A percentile compares a stretch with the other conserved stretches of the same genome.
Conservation (phyloP, 1,140 invertebrate species). For the Heliothis virescens region DNA sequence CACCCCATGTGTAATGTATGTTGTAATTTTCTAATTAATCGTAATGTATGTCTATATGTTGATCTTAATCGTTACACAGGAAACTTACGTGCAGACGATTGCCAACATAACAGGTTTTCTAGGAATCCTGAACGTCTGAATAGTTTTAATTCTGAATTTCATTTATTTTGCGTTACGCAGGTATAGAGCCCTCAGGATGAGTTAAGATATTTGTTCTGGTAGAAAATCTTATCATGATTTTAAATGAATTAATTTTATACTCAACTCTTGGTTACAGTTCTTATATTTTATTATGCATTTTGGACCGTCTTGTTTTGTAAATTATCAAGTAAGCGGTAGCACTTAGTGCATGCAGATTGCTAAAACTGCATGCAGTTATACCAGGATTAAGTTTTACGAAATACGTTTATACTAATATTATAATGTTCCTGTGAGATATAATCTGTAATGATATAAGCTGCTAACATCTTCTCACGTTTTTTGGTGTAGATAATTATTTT, state of each 20-base stretch:
- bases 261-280: not conserved
- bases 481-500: too few relatives aligned
- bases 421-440: not conserved
- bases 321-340: constrained; percentile 36
- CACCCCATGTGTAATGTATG: not conserved
- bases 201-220: too few relatives aligned
- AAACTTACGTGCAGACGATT: not conserved
- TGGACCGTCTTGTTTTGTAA: constrained; percentile 15
- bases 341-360: constrained; percentile 6
- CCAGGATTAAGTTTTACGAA: constrained; percentile 3
- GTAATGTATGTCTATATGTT: not conserved
- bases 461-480: too few relatives aligned
- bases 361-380: constrained; percentile 18
- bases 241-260: too few relatives aligned
- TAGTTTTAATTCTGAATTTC: too few relatives aligned
- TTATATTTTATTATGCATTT: constrained; percentile 19
- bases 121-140: not conserved
- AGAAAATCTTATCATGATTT: too few relatives aligned
- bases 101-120: not conserved
- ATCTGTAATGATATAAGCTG: too few relatives aligned
- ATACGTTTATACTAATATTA: not conserved
- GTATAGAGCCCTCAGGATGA: too few relatives aligned
- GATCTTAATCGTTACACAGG: constrained; percentile 6
- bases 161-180: too few relatives aligned
- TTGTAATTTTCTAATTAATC: not conserved